Conservation (phyloP, 2,888 invertebrate species). For the Apamea crenata region DNA sequence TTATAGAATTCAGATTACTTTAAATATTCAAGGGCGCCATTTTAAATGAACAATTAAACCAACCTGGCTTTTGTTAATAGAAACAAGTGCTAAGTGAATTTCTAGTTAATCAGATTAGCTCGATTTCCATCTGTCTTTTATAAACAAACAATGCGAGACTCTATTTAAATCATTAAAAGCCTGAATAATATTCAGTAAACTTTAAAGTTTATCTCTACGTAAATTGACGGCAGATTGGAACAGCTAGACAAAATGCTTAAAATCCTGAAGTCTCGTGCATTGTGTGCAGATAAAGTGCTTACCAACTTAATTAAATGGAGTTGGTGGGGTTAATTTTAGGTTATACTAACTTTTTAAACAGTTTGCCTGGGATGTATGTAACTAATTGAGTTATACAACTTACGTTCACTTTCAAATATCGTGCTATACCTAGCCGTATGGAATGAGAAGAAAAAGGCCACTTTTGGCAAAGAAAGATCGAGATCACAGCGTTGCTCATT, state of each 20-base stretch:
- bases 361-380: conserved; percentile 6
- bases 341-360: neutral
- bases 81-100: conserved; percentile 37
- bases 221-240: conserved; percentile 18
- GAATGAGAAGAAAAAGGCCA: neutral
- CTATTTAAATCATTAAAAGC: conserved; percentile 26
- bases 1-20: conserved; percentile 7
- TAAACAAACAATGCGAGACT: conserved; percentile 35
- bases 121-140: conserved; percentile 31
- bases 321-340: neutral
- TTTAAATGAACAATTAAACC: conserved; percentile 19
- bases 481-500: neutral
- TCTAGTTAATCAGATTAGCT: conserved; percentile 37
- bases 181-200: conserved; percentile 30
- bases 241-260: conserved; percentile 12
- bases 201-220: conserved; percentile 17
- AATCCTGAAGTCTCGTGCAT: conserved; percentile 19
- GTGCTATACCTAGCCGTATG: neutral
- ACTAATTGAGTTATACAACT: neutral
- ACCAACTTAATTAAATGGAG: conserved; percentile 17
- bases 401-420: neutral
- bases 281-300: conserved; percentile 21
- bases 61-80: conserved; percentile 34
- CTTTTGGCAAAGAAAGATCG: neutral
- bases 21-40: neutral